Evolutionary conservation across 2,113 vertebrate genomes (phyloP), one percentile per base, ranked within the genome.

Genomic region (Platanista minor): DNA sequence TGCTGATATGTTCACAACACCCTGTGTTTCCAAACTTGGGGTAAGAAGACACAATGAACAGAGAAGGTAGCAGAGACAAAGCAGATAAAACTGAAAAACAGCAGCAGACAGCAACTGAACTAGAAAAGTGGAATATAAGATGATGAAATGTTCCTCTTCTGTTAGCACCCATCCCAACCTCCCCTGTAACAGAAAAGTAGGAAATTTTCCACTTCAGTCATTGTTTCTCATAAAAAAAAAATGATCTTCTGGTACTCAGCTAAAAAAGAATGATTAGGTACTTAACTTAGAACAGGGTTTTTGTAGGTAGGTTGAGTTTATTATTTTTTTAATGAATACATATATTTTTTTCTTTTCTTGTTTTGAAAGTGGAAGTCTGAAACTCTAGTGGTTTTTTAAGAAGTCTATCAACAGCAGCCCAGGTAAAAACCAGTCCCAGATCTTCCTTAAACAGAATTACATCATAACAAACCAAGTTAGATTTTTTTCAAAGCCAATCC

Each of bases 401-500:
- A 86, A 12, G 2, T 62, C n/a, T 49, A 96, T 21, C 39, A 87
- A 67, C 20, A 84, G 82, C 36, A 67, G 64, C 52, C 10, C 77
- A 88, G 8, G 18, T 33, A 72, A 96, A 96, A 80, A 87, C 0
- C 20, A 84, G 89, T 61, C 25, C 10, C n/a, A 85, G 31, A 75
- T 69, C 43, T 71, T 82, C 52, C 59, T 77, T 41, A 74, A 87
- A 82, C 4, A 95, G 43, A 96, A 89, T 87, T 59, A 72, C n/a
- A 90, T 95, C 52, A 31, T 62, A 86, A 88, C 39, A 81, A n/a
- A 66, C 59, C 93, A 94, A 89, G 5, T 52, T 61, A 57, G 49
- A 13, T 59, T 71, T 87, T 87, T 81, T 61, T 80, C 91, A 89
- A 95, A 84, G n/a, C n/a, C 75, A 94, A 27, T 87, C 20, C 72